Evolutionary conservation across 2,888 invertebrate genomes (phyloP).

Genomic region (Netelia fuscicornis): DNA sequence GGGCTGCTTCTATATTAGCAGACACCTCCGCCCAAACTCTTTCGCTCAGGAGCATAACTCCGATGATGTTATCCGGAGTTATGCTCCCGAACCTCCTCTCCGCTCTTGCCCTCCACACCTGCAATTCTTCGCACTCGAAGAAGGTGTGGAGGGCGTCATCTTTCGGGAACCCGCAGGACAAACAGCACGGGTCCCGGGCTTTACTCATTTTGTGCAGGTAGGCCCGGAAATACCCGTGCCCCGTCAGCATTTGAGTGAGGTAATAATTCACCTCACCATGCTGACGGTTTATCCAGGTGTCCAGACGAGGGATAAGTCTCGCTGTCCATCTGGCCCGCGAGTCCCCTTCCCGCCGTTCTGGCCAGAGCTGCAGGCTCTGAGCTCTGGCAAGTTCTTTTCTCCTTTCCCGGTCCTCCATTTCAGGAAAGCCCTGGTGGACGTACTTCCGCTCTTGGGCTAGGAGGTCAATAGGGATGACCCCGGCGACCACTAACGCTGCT

Average conservation of each 20-base stretch:
- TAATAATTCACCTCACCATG: background rate
- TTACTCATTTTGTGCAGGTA: conserved; percentile 21
- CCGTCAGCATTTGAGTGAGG: background rate
- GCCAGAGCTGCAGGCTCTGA: too few relatives aligned
- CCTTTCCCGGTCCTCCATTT: too few relatives aligned
- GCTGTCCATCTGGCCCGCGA: too few relatives aligned
- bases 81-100: background rate
- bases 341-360: too few relatives aligned
- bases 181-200: background rate
- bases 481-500: too few relatives aligned
- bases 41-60: too few relatives aligned
- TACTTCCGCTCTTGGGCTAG: background rate
- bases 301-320: background rate
- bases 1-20: too few relatives aligned
- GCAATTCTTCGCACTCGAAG: conserved; percentile 14
- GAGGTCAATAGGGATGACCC: too few relatives aligned
- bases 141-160: conserved; percentile 34
- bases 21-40: too few relatives aligned
- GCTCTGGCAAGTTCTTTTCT: too few relatives aligned
- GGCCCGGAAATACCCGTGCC: conserved; percentile 8
- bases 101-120: background rate
- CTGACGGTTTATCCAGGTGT: background rate
- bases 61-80: too few relatives aligned
- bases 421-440: too few relatives aligned
- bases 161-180: conserved; percentile 1